phyloP scores from a whole-genome alignment of 2,113 vertebrate genomes.

The Corvus cornix region DNA sequence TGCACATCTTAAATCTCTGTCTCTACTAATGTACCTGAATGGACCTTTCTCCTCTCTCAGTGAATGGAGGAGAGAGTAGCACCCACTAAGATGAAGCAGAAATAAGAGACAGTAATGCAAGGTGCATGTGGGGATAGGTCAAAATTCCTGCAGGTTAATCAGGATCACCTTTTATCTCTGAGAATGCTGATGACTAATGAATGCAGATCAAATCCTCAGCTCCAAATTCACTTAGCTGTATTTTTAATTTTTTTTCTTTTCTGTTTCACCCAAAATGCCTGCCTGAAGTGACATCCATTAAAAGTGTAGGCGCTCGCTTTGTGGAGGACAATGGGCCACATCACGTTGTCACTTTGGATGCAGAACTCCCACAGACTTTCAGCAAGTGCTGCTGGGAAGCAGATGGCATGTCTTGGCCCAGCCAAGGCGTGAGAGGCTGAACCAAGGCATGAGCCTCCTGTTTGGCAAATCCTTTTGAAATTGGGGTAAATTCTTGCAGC shows the following conservation, averaged over 20 bases:
- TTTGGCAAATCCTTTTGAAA: neutral
- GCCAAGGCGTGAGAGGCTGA: neutral
- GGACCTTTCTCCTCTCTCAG: neutral
- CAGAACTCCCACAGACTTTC: slow-evolving; percentile 4
- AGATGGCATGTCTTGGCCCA: slow-evolving; percentile 20
- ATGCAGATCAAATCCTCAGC: neutral
- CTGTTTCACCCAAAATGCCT: slow-evolving; percentile 9
- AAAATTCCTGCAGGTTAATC: neutral
- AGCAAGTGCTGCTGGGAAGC: neutral
- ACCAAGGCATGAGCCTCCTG: neutral
- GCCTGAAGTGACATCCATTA: neutral
- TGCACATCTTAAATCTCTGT: neutral
- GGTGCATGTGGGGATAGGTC: neutral
- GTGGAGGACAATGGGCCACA: neutral
- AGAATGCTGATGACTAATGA: neutral
- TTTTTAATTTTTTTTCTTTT: neutral
- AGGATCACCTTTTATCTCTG: neutral
- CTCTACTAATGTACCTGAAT: neutral
- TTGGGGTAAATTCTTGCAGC: neutral
- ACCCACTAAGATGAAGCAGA: neutral
- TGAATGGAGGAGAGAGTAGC: neutral
- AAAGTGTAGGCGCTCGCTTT: neutral
- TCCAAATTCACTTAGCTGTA: neutral
- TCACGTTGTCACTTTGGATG: slow-evolving; percentile 9
- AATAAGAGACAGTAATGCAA: neutral